Evolutionary conservation across 2,797 vertebrate genomes (phyloP).

Genomic region (Euphonia xanthogaster): DNA sequence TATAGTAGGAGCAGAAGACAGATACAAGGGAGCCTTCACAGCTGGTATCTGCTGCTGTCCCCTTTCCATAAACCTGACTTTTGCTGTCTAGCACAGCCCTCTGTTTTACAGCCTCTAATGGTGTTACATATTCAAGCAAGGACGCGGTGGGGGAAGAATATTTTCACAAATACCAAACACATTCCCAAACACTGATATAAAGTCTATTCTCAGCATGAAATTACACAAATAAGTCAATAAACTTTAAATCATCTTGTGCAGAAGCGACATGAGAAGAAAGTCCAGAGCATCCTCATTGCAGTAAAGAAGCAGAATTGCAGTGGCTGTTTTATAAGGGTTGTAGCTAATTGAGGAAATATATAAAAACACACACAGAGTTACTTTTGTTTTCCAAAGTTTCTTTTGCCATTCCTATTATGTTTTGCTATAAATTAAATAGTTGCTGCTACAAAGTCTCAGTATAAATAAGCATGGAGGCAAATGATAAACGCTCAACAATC

Average conservation of each 20-base stretch:
- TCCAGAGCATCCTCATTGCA: neutral
- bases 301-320: neutral
- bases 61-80: neutral
- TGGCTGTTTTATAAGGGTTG: neutral
- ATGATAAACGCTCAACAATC: neutral
- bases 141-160: neutral
- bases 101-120: neutral
- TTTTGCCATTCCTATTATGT: neutral
- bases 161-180: neutral
- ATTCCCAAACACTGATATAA: neutral
- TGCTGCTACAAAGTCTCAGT: neutral
- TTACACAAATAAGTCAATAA: neutral
- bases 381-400: neutral
- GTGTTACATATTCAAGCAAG: neutral
- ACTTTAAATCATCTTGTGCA: neutral
- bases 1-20: neutral
- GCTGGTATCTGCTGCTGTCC: neutral
- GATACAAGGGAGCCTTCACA: neutral
- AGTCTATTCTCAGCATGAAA: neutral
- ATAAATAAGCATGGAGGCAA: neutral
- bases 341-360: neutral
- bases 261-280: neutral
- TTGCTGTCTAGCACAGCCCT: neutral
- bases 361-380: neutral
- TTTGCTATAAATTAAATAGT: constrained; percentile 1